These are phyloP conservation scores for Drosophila rubida DNA, from an alignment of 2,888 invertebrate genomes.

Conservation along the genomic window DNA sequence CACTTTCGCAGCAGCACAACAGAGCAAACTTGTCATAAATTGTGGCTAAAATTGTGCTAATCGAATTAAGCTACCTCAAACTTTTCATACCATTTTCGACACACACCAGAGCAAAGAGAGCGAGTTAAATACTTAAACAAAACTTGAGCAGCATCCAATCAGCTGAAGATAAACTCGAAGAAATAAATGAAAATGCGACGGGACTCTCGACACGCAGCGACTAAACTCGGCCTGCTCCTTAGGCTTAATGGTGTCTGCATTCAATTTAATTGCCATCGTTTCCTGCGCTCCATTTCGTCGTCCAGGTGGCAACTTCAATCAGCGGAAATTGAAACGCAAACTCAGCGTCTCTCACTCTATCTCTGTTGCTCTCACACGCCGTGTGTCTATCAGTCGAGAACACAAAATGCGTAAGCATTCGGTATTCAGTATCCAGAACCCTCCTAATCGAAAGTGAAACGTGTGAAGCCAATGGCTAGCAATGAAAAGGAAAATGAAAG, in stretches of 20 bases:
- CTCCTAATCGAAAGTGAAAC: conserved; percentile 48
- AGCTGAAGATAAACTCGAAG: conserved; percentile 20
- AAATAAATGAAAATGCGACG: conserved; percentile 24
- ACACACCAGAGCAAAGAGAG: neutral
- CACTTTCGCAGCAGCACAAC: conserved; percentile 15
- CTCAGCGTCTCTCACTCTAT: conserved; percentile 23
- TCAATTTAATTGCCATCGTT: conserved; percentile 73
- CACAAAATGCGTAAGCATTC: conserved; percentile 3
- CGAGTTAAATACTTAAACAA: neutral
- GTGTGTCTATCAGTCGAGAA: neutral
- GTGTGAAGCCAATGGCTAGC: conserved; percentile 40
- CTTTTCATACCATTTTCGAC: conserved; percentile 30
- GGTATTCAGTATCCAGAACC: conserved; percentile 4
- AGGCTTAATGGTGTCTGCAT: conserved; percentile 57
- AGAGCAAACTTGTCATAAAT: conserved; percentile 44
- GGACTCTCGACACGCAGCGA: too few relatives aligned
- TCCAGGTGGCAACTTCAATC: conserved; percentile 71
- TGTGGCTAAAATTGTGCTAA: conserved; percentile 60
- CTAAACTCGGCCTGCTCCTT: conserved; percentile 12
- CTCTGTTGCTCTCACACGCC: neutral
- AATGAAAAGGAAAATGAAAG: conserved; percentile 50
- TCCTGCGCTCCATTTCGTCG: conserved; percentile 50
- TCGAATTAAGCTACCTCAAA: conserved; percentile 53
- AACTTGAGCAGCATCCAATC: conserved; percentile 35
- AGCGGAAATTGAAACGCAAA: conserved; percentile 75